phyloP scores from a whole-genome alignment of 2,888 invertebrate genomes.

The Lamellibrachia satsuma region DNA sequence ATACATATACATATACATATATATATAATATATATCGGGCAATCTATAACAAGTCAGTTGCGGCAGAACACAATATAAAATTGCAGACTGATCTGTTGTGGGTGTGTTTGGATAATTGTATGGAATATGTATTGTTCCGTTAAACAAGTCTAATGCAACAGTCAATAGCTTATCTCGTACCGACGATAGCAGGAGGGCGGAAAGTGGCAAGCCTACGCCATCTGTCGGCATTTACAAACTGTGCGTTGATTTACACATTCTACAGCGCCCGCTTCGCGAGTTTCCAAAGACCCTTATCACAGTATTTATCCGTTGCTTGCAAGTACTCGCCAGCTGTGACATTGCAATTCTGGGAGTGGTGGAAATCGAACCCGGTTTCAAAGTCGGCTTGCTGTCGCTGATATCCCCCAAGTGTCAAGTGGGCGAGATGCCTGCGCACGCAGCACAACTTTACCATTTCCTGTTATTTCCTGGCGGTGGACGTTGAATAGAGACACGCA shows the following conservation, averaged over 20 bases:
- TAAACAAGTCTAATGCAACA: not conserved
- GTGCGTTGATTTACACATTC: not conserved
- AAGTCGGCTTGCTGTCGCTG: slow-evolving; percentile 2
- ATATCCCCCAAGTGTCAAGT: not conserved
- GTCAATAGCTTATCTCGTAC: not conserved
- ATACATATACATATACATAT: too few species aligned
- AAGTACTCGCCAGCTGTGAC: not conserved
- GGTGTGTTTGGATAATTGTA: not conserved
- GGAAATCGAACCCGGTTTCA: not conserved
- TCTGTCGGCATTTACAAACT: not conserved
- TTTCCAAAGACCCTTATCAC: slow-evolving; percentile 3
- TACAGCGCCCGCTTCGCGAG: not conserved
- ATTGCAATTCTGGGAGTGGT: not conserved
- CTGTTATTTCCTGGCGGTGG: not conserved
- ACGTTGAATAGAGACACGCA: not conserved
- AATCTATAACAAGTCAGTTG: not conserved
- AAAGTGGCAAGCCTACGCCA: slow-evolving; percentile 10
- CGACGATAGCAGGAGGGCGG: not conserved
- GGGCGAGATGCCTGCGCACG: not conserved
- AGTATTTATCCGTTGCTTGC: not conserved
- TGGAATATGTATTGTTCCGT: not conserved
- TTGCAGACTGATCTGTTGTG: not conserved
- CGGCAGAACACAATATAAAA: not conserved
- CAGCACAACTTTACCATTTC: not conserved
- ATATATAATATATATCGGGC: not conserved